Evolutionary conservation across 1,140 invertebrate species (phyloP).

Genomic region (Augochlora pura): DNA sequence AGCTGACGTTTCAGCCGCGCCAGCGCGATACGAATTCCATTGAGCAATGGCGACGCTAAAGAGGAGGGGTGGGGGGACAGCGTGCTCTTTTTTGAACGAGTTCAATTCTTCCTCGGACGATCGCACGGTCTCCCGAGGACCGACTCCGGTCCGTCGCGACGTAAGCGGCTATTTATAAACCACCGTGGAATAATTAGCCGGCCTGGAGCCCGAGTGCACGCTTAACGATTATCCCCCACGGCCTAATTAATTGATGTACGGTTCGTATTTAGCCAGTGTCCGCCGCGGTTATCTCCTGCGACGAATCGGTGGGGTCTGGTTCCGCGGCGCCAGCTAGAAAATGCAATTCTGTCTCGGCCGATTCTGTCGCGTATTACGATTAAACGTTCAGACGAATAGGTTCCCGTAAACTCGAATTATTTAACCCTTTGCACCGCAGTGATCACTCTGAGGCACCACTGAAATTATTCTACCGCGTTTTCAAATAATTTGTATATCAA

Average conservation of each 20-base stretch:
- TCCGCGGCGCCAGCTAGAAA: background rate
- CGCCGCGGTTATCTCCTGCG: background rate
- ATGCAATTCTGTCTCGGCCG: background rate
- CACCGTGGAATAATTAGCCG: constrained; percentile 23
- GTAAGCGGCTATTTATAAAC: constrained; percentile 27
- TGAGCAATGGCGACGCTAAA: background rate
- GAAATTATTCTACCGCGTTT: too few species aligned
- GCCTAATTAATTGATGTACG: background rate
- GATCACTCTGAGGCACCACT: too few species aligned
- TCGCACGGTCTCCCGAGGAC: background rate
- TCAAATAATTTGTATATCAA: too few species aligned
- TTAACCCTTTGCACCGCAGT: too few species aligned
- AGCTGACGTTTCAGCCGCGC: too few species aligned
- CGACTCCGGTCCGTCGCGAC: too few species aligned
- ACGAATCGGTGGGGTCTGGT: background rate
- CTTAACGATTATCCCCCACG: background rate
- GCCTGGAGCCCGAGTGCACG: background rate
- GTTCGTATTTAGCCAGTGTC: background rate
- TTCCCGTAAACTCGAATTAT: background rate
- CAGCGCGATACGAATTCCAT: too few species aligned
- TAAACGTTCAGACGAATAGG: background rate
- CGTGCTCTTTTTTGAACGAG: background rate
- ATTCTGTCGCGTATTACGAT: background rate
- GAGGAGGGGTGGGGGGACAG: background rate
- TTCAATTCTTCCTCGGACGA: background rate